phyloP scores from a whole-genome alignment of 2,113 vertebrate genomes.

The Terrapene triunguis region DNA sequence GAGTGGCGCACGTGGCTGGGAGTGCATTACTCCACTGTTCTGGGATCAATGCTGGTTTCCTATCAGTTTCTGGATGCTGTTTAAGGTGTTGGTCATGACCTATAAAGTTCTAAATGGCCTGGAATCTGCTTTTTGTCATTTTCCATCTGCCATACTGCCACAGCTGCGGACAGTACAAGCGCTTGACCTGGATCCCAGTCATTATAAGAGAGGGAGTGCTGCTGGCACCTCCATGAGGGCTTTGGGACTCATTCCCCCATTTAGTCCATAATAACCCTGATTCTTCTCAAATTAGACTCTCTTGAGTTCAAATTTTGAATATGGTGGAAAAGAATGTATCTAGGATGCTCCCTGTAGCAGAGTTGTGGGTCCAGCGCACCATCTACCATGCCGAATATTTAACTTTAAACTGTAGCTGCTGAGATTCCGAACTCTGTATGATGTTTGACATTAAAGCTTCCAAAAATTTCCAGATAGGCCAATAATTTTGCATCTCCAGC shows the following conservation, averaged over 20 bases:
- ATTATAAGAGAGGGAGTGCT: background rate
- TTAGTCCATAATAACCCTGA: background rate
- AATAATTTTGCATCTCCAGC: background rate
- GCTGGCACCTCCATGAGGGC: background rate
- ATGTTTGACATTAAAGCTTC: background rate
- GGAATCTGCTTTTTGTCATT: background rate
- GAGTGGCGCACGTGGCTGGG: background rate
- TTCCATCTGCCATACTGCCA: background rate
- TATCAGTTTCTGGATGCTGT: background rate
- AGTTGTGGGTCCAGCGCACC: background rate
- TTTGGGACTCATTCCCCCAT: background rate
- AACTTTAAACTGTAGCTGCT: background rate
- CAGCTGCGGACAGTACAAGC: background rate
- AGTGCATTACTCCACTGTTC: background rate
- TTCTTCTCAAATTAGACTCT: background rate
- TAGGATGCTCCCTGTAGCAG: background rate
- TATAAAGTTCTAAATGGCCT: background rate
- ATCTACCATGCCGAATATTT: background rate
- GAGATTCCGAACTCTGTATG: background rate
- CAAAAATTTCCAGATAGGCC: background rate
- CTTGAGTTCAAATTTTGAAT: background rate
- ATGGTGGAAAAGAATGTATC: background rate
- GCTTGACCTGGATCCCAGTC: background rate
- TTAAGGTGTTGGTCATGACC: background rate
- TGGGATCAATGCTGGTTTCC: background rate